Base-by-base conservation (phyloP, 1,140 invertebrate genomes). In the Aphidius ervi region DNA sequence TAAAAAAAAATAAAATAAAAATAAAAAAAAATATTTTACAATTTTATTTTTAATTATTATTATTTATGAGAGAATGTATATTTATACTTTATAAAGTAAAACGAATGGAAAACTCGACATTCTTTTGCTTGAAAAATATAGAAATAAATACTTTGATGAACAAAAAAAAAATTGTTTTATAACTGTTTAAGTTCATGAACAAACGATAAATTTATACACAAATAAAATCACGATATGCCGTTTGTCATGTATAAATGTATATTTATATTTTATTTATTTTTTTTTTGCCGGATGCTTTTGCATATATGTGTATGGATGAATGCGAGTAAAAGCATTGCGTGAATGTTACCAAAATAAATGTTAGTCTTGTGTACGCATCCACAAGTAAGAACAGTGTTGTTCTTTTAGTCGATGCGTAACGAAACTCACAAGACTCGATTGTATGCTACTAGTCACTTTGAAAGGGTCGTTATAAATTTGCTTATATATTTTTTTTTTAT, bases 381-480 rank as follows among this genome's bases (percentile, higher is more conserved):
- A 46, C 50, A 20, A 56, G 48, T 42, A 46, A 62, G 59, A 62
- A 60, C 40, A 41, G 45, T 45, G 57, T 56, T 40, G 41, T 23
- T 31, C 56, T 42, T 65, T 60, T 59, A 56, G 61, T 39, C 43
- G 57, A 59, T 62, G 48, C 58, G 46, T 59, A 59, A 42, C 9
- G 58, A 46, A 53, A 59, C 46, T 59, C 53, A 65, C 63, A 62
- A 67, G 60, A 64, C 62, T 63, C 68, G 65, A 68, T 67, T 67
- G 64, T 67, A 58, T 64, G 57, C 46, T 47, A 61, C 62, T 43
- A 62, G 63, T 65, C 63, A 68, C 67, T 70, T 66, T 67, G 68
- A 71, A 67, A 64, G 67, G 65, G 54, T 50, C 58, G 62, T 58
- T 62, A 70, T 71, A 70, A 71, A 70, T 70, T 61, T 57, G 48